phyloP scores from a whole-genome alignment of 2,113 vertebrate genomes.

The Indri indri region DNA sequence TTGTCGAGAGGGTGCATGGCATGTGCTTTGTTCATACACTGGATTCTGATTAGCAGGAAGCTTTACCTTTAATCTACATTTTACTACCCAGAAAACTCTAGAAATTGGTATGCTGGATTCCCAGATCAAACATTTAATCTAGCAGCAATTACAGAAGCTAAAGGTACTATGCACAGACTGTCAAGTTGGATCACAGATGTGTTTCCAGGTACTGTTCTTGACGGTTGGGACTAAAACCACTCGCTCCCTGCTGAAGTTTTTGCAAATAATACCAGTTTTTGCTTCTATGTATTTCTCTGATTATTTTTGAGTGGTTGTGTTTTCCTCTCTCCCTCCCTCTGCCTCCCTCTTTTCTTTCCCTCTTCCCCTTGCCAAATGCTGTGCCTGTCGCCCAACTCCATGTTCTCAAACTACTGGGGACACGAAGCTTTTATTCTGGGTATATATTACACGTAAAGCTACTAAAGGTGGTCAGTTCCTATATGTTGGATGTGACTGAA shows the following conservation, averaged over 20 bases:
- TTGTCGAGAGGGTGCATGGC: fast-evolving
- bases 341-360: neutral
- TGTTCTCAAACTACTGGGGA: neutral
- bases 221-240: fast-evolving
- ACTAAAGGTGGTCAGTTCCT: fast-evolving
- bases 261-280: too few species aligned
- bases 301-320: neutral
- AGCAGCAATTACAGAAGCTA: neutral
- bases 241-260: neutral
- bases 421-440: neutral
- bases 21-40: fast-evolving
- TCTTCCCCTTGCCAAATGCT: neutral
- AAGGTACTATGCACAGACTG: neutral
- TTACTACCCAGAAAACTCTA: neutral
- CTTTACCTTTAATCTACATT: neutral
- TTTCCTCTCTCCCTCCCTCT: neutral
- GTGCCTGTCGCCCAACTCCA: fast-evolving
- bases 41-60: neutral
- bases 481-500: fast-evolving
- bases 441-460: fast-evolving
- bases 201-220: fast-evolving
- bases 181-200: fast-evolving
- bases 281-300: neutral
- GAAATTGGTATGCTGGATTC: neutral
- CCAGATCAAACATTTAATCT: neutral